Percentiles rank a stretch among this genome's conserved stretches.
phyloP scores from a whole-genome alignment of 2,888 invertebrate genomes.

The Platycheirus rosarum region DNA sequence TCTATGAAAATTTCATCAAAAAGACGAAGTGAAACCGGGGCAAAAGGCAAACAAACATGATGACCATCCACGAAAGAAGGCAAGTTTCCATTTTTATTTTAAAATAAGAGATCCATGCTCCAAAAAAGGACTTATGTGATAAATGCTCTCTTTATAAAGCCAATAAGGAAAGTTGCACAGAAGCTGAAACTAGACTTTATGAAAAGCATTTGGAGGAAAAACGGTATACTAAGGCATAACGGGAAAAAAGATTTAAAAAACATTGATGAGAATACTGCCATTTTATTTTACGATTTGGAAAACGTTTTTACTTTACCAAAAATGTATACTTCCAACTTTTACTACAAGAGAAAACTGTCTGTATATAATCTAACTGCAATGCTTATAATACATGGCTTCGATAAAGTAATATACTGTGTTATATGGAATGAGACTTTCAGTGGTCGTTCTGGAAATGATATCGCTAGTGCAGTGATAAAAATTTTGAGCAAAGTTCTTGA shows the following conservation, averaged over 20 bases:
- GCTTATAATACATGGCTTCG: not conserved
- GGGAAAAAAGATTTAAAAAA: constrained; percentile 1
- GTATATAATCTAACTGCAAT: constrained; percentile 1
- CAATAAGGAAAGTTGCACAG: constrained; percentile 13
- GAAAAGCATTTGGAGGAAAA: constrained; percentile 12
- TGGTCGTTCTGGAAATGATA: not conserved
- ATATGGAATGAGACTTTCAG: not conserved
- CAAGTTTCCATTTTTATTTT: constrained; percentile 7
- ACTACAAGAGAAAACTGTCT: constrained; percentile 1
- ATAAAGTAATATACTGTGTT: not conserved
- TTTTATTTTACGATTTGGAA: not conserved
- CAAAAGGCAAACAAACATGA: constrained; percentile 5
- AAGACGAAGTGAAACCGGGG: not conserved
- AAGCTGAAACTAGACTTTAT: constrained; percentile 1
- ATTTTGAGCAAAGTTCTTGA: too few species aligned
- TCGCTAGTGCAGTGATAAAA: not conserved
- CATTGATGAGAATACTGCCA: constrained; percentile 3
- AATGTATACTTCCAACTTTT: not conserved
- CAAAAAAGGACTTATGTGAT: not conserved
- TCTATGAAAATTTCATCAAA: constrained; percentile 7
- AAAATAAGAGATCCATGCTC: constrained; percentile 2
- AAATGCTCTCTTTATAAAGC: not conserved
- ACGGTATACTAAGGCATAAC: constrained; percentile 10
- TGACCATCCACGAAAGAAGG: constrained; percentile 2
- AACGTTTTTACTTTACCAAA: not conserved